These are phyloP conservation scores for Apamea crenata DNA, from an alignment of 2,888 invertebrate species.

Conservation along the genomic window DNA sequence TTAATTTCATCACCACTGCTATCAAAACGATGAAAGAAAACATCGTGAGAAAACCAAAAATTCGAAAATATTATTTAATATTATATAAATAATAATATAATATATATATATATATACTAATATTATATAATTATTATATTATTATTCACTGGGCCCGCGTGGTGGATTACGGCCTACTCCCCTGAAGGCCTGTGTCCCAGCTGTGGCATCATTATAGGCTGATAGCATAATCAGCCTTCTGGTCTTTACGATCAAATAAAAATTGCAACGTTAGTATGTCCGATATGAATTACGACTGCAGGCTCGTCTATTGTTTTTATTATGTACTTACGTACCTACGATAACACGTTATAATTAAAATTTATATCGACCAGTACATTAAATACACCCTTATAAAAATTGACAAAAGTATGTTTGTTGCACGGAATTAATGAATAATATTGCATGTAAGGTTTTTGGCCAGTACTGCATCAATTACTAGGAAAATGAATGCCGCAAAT, in stretches of 20 bases:
- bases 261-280: neutral
- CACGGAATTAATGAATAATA: neutral
- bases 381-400: neutral
- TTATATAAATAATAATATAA: no score
- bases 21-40: no score
- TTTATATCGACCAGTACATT: slow-evolving; percentile 12
- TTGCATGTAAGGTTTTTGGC: neutral
- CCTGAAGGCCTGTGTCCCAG: no score
- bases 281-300: slow-evolving; percentile 8
- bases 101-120: no score
- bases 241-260: neutral
- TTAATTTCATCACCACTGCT: no score
- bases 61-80: no score
- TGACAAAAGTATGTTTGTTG: slow-evolving; percentile 1
- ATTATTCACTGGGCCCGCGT: no score
- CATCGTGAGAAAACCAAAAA: no score
- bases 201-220: no score
- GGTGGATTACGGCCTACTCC: no score
- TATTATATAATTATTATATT: no score
- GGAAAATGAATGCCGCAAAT: neutral
- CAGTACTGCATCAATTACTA: neutral
- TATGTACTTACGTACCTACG: neutral
- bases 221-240: no score
- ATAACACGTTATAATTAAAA: slow-evolving; percentile 39
- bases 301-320: slow-evolving; percentile 39